phyloP scores from a whole-genome alignment of 2,113 vertebrate genomes.

The Neolamprologus ventralis region DNA sequence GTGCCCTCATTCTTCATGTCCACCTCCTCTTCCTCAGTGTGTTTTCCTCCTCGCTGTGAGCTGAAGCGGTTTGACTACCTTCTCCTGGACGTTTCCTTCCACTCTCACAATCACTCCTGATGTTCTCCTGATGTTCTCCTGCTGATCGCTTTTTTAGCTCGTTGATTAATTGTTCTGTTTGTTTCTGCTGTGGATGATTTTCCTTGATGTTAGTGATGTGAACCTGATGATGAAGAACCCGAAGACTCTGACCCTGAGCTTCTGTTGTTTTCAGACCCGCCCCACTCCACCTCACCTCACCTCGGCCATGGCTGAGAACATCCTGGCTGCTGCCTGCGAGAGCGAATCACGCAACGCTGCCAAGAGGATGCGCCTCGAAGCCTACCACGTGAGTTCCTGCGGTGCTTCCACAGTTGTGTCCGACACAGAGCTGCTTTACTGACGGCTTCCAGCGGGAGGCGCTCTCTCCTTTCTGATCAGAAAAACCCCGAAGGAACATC shows the following conservation, averaged over 20 bases:
- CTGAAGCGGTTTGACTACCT: neutral
- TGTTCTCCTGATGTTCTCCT: neutral
- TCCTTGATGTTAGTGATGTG: neutral
- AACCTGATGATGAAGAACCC: neutral
- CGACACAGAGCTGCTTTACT: neutral
- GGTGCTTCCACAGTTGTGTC: neutral
- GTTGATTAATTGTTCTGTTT: neutral
- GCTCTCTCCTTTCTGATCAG: neutral
- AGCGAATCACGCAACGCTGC: constrained; percentile 95
- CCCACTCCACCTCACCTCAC: constrained; percentile 91
- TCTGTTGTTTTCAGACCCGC: constrained; percentile 33
- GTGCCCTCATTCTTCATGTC: neutral
- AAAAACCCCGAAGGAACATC: neutral
- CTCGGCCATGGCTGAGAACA: constrained; percentile 98
- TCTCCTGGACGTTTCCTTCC: neutral
- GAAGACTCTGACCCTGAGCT: neutral
- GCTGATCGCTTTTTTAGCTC: rapidly evolving
- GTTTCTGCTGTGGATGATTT: neutral
- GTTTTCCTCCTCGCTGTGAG: neutral
- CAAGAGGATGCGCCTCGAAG: constrained; percentile 95
- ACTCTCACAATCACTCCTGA: neutral
- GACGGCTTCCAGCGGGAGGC: neutral
- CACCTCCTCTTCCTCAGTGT: neutral
- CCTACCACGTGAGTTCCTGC: constrained; percentile 35
- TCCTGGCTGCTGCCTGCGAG: constrained; percentile 95